These are phyloP conservation scores for Cephalopterus ornatus DNA, from an alignment of 2,113 vertebrate species.

Conservation along the genomic window DNA sequence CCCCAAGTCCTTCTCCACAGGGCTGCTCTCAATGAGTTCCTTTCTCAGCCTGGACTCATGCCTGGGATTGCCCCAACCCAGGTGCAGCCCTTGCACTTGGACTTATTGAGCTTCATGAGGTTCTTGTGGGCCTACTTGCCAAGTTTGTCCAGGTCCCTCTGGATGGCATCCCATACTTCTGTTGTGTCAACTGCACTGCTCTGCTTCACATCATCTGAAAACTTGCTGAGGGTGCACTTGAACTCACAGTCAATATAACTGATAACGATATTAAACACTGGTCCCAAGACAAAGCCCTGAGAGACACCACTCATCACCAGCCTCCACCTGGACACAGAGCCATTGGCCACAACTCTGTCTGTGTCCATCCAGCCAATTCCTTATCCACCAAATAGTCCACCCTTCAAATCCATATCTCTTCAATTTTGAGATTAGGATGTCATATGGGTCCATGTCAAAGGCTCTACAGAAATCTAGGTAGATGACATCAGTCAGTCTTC, in stretches of 20 bases:
- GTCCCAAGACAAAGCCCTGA: not conserved
- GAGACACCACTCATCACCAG: not conserved
- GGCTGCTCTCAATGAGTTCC: not conserved
- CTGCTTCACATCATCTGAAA: not conserved
- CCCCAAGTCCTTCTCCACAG: fast-evolving
- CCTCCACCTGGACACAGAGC: not conserved
- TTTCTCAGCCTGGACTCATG: not conserved
- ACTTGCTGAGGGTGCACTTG: not conserved
- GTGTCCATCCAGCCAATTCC: not conserved
- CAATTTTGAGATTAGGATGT: not conserved
- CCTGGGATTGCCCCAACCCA: fast-evolving
- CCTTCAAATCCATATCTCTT: not conserved
- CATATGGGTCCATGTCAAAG: not conserved
- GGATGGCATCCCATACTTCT: not conserved
- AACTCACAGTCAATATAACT: not conserved
- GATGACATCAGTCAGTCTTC: not conserved
- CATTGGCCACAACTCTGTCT: not conserved
- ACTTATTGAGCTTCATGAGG: not conserved
- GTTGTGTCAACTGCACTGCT: not conserved
- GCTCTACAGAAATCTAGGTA: not conserved
- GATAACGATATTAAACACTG: not conserved
- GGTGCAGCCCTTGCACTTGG: not conserved
- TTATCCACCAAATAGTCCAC: not conserved
- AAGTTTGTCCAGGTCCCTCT: not conserved
- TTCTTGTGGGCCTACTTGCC: not conserved